Conservation (phyloP, 2,888 invertebrate species). For the Brachynemurus nebulosus region DNA sequence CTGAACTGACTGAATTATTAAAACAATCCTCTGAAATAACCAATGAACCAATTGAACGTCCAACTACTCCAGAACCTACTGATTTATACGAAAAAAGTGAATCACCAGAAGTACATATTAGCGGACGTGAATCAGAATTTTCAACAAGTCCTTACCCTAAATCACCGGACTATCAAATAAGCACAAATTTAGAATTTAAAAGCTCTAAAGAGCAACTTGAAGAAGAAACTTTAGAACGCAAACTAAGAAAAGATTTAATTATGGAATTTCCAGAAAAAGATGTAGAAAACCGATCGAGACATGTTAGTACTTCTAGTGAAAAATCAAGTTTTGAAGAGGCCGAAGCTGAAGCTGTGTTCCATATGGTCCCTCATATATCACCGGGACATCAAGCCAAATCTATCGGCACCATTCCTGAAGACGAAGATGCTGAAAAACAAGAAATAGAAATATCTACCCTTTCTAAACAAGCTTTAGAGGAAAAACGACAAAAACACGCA, state of each 20-base stretch:
- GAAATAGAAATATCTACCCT: conserved; percentile 34
- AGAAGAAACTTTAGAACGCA: conserved; percentile 21
- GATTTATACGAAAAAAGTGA: conserved; percentile 30
- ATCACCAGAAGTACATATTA: conserved; percentile 28
- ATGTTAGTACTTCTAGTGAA: conserved; percentile 29
- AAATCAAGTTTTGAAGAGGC: conserved; percentile 35
- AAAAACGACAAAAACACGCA: conserved; percentile 30
- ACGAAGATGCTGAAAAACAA: conserved; percentile 36
- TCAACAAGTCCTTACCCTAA: conserved; percentile 30
- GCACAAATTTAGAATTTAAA: conserved; percentile 19
- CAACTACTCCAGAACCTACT: conserved; percentile 36
- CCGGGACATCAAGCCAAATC: conserved; percentile 33
- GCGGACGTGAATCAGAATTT: conserved; percentile 30
- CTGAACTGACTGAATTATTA: conserved; percentile 29
- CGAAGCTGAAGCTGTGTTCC: conserved; percentile 36
- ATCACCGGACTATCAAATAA: conserved; percentile 23
- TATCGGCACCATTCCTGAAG: conserved; percentile 34
- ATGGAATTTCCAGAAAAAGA: conserved; percentile 30
- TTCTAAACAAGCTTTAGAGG: conserved; percentile 31
- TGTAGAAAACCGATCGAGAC: conserved; percentile 27
- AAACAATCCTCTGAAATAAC: conserved; percentile 28
- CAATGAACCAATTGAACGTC: conserved; percentile 36
- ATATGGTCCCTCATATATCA: conserved; percentile 33
- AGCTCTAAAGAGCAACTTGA: conserved; percentile 30
- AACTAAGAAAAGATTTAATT: conserved; percentile 24